These are phyloP conservation scores for Coenobita brevimanus DNA, from an alignment of 1,140 invertebrate genomes.

Conservation along the genomic window DNA sequence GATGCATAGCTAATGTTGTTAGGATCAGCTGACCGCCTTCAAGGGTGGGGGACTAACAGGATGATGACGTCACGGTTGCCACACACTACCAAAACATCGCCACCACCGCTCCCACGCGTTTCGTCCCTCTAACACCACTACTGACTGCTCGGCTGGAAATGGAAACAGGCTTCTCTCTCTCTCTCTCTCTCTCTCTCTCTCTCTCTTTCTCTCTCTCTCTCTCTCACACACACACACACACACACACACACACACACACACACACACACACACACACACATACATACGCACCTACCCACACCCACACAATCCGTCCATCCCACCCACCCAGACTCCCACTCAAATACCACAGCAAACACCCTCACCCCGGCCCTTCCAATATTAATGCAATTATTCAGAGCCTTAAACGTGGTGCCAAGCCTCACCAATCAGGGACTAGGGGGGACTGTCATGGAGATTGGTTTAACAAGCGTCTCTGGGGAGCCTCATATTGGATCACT, in stretches of 20 bases:
- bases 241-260: slow-evolving; percentile 12
- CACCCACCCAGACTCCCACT: not conserved
- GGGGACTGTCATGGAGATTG: not conserved
- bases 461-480: slow-evolving; percentile 7
- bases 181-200: slow-evolving; percentile 19
- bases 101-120: not conserved
- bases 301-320: not conserved
- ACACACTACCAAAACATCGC: not conserved
- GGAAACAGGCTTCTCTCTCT: slow-evolving; percentile 5
- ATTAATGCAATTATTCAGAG: slow-evolving; percentile 23
- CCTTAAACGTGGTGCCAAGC: not conserved
- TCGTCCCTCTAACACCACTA: not conserved
- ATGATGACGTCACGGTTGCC: no score
- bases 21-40: no score
- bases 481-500: not conserved
- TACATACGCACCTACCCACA: not conserved
- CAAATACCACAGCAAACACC: not conserved
- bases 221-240: not conserved
- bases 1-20: no score
- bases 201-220: not conserved
- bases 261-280: not conserved
- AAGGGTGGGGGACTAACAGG: no score
- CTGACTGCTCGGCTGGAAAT: no score
- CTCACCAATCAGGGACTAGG: not conserved
- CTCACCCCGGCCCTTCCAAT: not conserved